Conservation (phyloP, 2,888 invertebrate species). For the Coelopa pilipes region DNA sequence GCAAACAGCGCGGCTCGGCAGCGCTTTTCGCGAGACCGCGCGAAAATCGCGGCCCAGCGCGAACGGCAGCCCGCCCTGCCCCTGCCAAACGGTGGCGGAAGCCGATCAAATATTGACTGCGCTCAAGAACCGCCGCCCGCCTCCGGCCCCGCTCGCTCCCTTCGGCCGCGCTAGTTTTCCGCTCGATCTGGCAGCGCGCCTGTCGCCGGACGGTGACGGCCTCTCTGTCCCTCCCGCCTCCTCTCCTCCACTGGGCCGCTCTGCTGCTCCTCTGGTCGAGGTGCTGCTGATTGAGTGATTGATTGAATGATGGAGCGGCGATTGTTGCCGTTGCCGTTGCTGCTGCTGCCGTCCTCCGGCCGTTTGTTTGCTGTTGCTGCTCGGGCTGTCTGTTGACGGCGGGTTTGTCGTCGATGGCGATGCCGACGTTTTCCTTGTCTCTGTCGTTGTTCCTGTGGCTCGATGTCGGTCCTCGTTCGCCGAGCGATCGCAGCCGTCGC, state of each 20-base stretch:
- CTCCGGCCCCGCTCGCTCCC: too few species aligned
- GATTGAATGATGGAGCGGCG: slow-evolving; percentile 31
- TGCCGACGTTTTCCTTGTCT: too few species aligned
- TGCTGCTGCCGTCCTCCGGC: not conserved
- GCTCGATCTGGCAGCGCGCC: not conserved
- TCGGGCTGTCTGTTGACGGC: not conserved
- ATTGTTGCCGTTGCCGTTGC: not conserved
- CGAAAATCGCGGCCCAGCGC: slow-evolving; percentile 1
- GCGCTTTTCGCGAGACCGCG: slow-evolving; percentile 21
- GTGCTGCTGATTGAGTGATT: slow-evolving; percentile 36
- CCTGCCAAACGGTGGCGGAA: slow-evolving; percentile 3
- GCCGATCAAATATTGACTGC: slow-evolving; percentile 30
- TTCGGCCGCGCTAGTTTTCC: not conserved
- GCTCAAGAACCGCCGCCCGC: too few species aligned
- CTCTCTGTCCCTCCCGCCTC: not conserved
- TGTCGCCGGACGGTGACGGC: not conserved
- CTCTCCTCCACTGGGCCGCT: not conserved
- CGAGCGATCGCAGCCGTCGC: too few species aligned
- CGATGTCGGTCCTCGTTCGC: too few species aligned
- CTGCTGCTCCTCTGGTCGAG: not conserved
- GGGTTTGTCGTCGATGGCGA: not conserved
- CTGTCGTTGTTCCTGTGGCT: too few species aligned
- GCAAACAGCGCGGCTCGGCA: not conserved
- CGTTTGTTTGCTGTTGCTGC: too few species aligned
- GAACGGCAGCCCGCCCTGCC: not conserved